Conservation (phyloP, 2,888 invertebrate genomes). For the Onchidella celtica region DNA sequence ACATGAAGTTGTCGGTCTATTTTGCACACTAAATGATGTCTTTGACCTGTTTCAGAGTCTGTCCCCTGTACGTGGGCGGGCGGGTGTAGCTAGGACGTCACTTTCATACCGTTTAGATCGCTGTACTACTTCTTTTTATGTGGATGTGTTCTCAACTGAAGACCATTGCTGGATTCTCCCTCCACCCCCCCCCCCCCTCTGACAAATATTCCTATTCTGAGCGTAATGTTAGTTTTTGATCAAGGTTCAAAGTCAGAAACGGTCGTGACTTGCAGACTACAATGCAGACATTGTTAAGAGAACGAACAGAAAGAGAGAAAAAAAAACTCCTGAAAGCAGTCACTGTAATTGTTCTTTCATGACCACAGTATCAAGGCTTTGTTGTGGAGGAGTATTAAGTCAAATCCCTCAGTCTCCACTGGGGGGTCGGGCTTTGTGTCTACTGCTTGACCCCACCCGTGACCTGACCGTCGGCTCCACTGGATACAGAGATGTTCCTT, state of each 20-base stretch:
- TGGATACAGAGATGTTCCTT: not conserved
- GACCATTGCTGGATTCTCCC: too few relatives aligned
- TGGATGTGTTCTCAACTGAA: too few relatives aligned
- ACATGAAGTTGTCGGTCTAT: too few relatives aligned
- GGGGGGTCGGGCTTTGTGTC: not conserved
- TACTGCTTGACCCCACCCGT: not conserved
- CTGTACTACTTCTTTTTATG: too few relatives aligned
- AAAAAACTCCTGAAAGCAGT: not conserved
- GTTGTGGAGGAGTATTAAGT: not conserved
- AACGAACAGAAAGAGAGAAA: not conserved
- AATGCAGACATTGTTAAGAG: not conserved
- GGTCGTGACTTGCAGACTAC: not conserved
- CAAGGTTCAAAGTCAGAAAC: not conserved
- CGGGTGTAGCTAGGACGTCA: too few relatives aligned
- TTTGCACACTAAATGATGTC: too few relatives aligned
- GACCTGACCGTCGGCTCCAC: not conserved
- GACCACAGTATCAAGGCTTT: not conserved
- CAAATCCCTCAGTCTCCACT: not conserved
- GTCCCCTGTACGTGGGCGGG: too few relatives aligned
- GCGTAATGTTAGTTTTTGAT: not conserved
- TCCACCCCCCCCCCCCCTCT: too few relatives aligned
- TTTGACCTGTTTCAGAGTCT: too few relatives aligned
- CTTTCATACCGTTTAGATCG: too few relatives aligned
- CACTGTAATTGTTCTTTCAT: not conserved
- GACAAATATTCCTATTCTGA: too few relatives aligned